Evolutionary conservation across 2,113 vertebrate genomes (phyloP).

Genomic region (Brienomyrus longianalis): DNA sequence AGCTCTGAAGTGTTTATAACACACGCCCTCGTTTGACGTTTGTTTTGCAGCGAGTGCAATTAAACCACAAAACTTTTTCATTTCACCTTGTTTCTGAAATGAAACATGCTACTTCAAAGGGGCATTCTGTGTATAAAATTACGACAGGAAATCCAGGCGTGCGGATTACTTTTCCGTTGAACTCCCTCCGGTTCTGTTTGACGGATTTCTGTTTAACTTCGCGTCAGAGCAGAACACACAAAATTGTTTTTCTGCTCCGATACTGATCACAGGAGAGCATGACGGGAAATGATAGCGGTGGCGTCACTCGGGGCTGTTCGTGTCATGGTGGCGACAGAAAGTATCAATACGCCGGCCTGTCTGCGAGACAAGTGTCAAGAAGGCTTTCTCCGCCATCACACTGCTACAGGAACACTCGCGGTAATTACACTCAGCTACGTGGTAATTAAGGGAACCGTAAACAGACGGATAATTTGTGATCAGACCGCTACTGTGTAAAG

Average conservation of each 20-base stretch:
- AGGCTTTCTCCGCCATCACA: not conserved
- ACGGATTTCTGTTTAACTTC: not conserved
- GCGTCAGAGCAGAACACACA: not conserved
- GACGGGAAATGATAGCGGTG: not conserved
- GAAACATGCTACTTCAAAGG: not conserved
- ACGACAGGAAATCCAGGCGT: not conserved
- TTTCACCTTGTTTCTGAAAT: not conserved
- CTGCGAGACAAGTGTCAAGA: not conserved
- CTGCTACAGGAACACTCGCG: not conserved
- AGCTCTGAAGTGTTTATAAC: not conserved
- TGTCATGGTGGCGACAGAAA: not conserved
- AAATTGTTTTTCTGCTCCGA: conserved; percentile 6
- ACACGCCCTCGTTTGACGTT: not conserved
- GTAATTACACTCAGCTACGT: not conserved
- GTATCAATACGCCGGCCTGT: not conserved
- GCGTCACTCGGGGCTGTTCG: not conserved
- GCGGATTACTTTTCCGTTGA: not conserved
- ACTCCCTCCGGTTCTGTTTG: not conserved
- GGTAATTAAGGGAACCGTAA: not conserved
- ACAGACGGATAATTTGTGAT: not conserved
- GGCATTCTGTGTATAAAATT: not conserved
- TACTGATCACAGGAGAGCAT: not conserved
- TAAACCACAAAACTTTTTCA: not conserved
- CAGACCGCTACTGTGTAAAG: not conserved
- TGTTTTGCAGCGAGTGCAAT: not conserved